Evolutionary conservation across 2,888 invertebrate genomes (phyloP), one percentile per base, ranked within the genome.

Genomic region (Dicyrtoma fusca): DNA sequence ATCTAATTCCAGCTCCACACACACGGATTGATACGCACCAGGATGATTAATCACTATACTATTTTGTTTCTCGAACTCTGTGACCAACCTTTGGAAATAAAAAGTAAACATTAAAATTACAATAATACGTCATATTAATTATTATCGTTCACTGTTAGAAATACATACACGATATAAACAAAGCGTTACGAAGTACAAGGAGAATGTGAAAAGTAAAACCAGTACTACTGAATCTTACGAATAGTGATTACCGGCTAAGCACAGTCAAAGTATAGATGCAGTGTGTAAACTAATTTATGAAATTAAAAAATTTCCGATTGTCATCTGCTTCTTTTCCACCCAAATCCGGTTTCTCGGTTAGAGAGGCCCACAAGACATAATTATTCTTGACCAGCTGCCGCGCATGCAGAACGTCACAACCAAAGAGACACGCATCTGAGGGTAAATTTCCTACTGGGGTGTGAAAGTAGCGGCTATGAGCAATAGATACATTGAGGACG

Each of bases 261-360:
- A 19, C 3, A 34, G 34, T 34, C 17, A 51, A n/a, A n/a, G 17
- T 49, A 49, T 45, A 11, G 45, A 45, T 45, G 45, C 8, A 45
- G 10, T 11, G 45, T 11, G 10, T 45, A 45, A 45, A 45, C 8
- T 45, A 45, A 8, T 45, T 45, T 8, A 23, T 59, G 4, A 11
- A 25, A 19, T 34, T 34, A 34, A 34, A 34, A n/a, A 21, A 11
- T 74, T 81, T 91, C 91, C 94, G 89, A 82, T 93, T 94, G 83
- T 98, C 97, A 82, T 96, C 97, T 17, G 91, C 92, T 86, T 98
- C 96, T 77, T 95, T 89, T 0, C 97, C 97, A 14, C 98, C 99
- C 59, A 99, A 87, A 85, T 99, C 99, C 0, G 99, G 99, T n/a
- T 92, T 88, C 78, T 94, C 94, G 0, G 91, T 89, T 3, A 89